phyloP scores from a whole-genome alignment of 1,140 invertebrate genomes.

The Eumeta japonica region DNA sequence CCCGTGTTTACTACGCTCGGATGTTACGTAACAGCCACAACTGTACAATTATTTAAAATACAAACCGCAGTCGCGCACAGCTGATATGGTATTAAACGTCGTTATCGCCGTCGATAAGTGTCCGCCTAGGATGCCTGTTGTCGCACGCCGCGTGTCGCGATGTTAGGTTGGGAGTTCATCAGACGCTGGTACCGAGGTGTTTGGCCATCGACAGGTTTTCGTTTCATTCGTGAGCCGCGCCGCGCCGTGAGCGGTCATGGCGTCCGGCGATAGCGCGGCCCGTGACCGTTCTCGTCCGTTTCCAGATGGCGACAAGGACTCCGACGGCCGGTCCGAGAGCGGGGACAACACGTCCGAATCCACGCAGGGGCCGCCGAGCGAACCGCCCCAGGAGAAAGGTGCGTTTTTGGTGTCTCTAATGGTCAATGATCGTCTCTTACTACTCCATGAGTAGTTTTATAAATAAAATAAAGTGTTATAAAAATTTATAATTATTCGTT shows the following conservation, averaged over 20 bases:
- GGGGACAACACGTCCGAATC: constrained; percentile 54
- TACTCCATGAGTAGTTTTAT: too few relatives aligned
- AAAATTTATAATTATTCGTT: too few relatives aligned
- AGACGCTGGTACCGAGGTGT: constrained; percentile 47
- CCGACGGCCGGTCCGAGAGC: constrained; percentile 52
- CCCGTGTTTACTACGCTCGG: constrained; percentile 10
- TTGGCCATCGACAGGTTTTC: constrained; percentile 19
- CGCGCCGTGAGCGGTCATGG: too few relatives aligned
- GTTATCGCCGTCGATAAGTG: constrained; percentile 37
- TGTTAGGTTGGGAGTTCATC: constrained; percentile 50
- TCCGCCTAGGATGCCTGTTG: constrained; percentile 29
- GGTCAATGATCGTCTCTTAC: too few relatives aligned
- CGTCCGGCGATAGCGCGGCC: too few relatives aligned
- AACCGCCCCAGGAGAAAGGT: constrained; percentile 55
- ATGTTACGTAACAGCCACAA: neutral
- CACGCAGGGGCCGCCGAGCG: constrained; percentile 37
- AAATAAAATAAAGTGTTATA: too few relatives aligned
- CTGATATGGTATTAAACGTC: constrained; percentile 14
- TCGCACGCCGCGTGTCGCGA: constrained; percentile 26
- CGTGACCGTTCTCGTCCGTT: constrained; percentile 10
- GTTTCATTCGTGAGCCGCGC: too few relatives aligned
- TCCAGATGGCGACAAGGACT: constrained; percentile 56
- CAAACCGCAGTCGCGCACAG: too few relatives aligned
- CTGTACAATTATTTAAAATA: neutral
- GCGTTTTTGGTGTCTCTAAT: constrained; percentile 8